phyloP scores from a whole-genome alignment of 2,113 vertebrate species.

The Oostethus manadensis region DNA sequence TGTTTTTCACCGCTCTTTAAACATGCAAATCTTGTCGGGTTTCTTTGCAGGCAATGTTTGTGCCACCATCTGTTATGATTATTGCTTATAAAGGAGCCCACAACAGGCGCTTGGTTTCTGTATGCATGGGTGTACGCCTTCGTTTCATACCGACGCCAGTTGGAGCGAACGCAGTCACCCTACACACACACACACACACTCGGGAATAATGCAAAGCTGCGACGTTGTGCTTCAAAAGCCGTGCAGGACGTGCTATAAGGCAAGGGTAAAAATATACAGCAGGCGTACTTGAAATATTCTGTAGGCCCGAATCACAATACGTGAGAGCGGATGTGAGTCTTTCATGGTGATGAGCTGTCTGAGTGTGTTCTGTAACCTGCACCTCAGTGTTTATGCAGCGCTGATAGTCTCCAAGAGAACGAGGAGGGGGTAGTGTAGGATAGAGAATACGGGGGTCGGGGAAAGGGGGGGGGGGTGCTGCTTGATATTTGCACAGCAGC shows the following conservation, averaged over 20 bases:
- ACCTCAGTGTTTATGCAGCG: slow-evolving; percentile 54
- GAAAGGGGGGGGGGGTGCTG: slow-evolving; percentile 18
- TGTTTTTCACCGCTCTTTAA: slow-evolving; percentile 24
- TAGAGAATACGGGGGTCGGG: slow-evolving; percentile 2
- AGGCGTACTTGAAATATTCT: slow-evolving; percentile 6
- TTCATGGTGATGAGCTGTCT: slow-evolving; percentile 51
- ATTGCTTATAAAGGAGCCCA: slow-evolving; percentile 2
- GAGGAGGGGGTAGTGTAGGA: slow-evolving; percentile 9
- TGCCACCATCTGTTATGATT: slow-evolving; percentile 39
- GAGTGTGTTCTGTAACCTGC: slow-evolving; percentile 29
- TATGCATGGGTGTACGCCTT: slow-evolving; percentile 21
- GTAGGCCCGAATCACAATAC: slow-evolving; percentile 11
- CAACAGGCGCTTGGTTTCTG: slow-evolving; percentile 5
- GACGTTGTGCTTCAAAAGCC: slow-evolving; percentile 6
- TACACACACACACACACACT: slow-evolving; percentile 12
- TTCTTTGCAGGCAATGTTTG: slow-evolving; percentile 19
- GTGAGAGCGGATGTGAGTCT: slow-evolving; percentile 19
- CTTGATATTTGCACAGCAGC: slow-evolving; percentile 65
- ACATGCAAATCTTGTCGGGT: slow-evolving; percentile 1
- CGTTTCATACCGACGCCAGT: slow-evolving; percentile 20
- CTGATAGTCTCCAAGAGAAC: slow-evolving; percentile 54
- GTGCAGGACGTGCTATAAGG: slow-evolving; percentile 14
- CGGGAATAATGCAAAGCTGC: slow-evolving; percentile 20
- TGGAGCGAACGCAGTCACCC: slow-evolving; percentile 19
- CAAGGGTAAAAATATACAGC: background rate